Evolutionary conservation across 2,113 vertebrate species (phyloP).

Genomic region (Gracilinanus agilis): DNA sequence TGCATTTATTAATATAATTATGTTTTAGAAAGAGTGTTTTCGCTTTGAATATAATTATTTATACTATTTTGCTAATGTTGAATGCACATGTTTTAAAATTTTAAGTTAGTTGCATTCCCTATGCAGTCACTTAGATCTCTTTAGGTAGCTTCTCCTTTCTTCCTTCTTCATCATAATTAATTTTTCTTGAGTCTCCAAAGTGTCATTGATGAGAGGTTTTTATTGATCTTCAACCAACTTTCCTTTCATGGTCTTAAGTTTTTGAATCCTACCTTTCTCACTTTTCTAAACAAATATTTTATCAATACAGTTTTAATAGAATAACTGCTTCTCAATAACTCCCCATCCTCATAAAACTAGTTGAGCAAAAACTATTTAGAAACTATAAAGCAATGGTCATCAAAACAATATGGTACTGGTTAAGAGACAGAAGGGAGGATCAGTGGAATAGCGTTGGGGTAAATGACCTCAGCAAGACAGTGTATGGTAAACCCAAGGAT

Average conservation of each 20-base stretch:
- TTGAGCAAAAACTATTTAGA: not conserved
- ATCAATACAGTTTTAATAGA: not conserved
- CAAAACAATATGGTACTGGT: too few species aligned
- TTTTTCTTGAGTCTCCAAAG: not conserved
- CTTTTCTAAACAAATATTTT: not conserved
- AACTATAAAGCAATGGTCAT: too few species aligned
- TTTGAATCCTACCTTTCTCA: not conserved
- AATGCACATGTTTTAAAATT: not conserved
- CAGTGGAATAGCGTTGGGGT: too few species aligned
- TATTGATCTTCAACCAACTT: not conserved
- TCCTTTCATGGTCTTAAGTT: not conserved
- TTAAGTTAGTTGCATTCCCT: not conserved
- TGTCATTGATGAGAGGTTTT: not conserved
- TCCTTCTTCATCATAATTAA: not conserved
- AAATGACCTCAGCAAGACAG: too few species aligned
- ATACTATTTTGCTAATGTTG: not conserved
- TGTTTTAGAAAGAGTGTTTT: not conserved
- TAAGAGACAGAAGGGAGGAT: too few species aligned
- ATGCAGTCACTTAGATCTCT: not conserved
- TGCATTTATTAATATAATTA: not conserved
- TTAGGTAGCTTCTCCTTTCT: not conserved
- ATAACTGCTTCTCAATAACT: not conserved
- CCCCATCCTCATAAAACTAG: not conserved
- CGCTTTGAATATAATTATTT: not conserved
- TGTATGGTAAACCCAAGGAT: too few species aligned